A percentile compares a stretch with the other conserved stretches of the same genome.
Evolutionary conservation across 2,797 vertebrate genomes (phyloP).

Genomic region (Peromyscus nudipes): DNA sequence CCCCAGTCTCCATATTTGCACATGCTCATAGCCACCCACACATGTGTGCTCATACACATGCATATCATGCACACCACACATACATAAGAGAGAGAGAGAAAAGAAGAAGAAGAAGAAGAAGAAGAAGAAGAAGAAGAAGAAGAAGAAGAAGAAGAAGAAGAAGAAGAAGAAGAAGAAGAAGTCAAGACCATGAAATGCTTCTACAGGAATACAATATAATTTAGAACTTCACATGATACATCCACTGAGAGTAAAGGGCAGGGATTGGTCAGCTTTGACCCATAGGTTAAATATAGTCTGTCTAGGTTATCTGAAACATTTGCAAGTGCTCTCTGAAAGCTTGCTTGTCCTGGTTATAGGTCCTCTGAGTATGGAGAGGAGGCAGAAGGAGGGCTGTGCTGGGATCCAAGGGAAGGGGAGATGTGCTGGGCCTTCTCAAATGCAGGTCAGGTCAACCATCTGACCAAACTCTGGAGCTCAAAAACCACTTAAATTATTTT

Average conservation of each 20-base stretch:
- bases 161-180: too few relatives aligned
- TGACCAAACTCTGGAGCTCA: neutral
- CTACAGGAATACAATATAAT: neutral
- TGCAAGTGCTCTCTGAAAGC: neutral
- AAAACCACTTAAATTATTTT: neutral
- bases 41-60: neutral
- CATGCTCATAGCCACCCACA: neutral
- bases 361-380: neutral
- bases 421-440: neutral
- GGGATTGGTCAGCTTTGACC: neutral
- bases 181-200: neutral
- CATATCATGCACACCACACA: neutral
- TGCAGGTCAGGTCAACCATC: neutral
- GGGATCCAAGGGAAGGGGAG: neutral
- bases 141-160: too few relatives aligned
- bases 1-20: neutral
- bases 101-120: too few relatives aligned
- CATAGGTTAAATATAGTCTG: neutral
- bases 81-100: neutral
- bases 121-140: too few relatives aligned
- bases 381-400: neutral
- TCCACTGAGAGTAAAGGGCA: neutral
- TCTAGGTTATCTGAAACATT: neutral
- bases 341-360: neutral
- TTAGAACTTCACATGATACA: neutral